phyloP scores from a whole-genome alignment of 2,888 invertebrate genomes.

The Xestia rhomboidea region DNA sequence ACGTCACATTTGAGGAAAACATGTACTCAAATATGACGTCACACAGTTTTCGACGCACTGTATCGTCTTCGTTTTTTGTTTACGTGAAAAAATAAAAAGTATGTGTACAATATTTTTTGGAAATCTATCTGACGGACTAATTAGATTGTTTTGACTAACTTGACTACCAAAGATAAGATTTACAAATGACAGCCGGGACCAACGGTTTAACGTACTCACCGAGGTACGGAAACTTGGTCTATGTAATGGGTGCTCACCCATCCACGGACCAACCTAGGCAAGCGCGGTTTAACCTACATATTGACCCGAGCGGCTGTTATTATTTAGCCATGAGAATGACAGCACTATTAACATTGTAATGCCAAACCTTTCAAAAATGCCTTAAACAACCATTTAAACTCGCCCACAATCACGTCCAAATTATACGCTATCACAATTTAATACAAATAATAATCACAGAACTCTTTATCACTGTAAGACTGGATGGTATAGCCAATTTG shows the following conservation, averaged over 20 bases:
- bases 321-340: background rate
- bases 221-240: background rate
- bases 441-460: conserved; percentile 52
- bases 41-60: too few relatives aligned
- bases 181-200: background rate
- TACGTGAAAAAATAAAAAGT: too few relatives aligned
- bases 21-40: too few relatives aligned
- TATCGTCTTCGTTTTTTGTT: too few relatives aligned
- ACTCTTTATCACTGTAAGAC: conserved; percentile 66
- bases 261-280: background rate
- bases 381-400: background rate
- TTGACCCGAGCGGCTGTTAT: background rate
- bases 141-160: too few relatives aligned
- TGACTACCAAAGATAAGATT: background rate
- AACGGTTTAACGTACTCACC: background rate
- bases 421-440: conserved; percentile 22
- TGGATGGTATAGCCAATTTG: conserved; percentile 72
- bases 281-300: background rate
- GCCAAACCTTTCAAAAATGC: background rate
- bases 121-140: too few relatives aligned
- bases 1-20: too few relatives aligned
- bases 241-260: background rate
- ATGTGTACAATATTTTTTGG: too few relatives aligned
- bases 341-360: background rate
- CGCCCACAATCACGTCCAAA: background rate